Evolutionary conservation across 2,113 vertebrate genomes (phyloP).

Genomic region (Gnathonemus longibarbis): DNA sequence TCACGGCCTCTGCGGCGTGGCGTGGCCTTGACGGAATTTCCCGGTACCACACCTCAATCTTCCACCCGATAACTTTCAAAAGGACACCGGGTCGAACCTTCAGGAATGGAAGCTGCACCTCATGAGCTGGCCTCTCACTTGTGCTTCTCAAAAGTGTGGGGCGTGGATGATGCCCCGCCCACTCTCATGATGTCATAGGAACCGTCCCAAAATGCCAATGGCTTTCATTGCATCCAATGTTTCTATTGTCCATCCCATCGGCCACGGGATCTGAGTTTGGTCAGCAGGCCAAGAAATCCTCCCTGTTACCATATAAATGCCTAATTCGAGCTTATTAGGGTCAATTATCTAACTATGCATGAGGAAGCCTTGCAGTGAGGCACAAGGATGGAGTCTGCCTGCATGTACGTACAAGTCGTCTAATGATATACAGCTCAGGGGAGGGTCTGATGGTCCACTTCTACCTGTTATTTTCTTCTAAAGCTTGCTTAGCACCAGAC

Average conservation of each 20-base stretch:
- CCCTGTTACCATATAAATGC: background rate
- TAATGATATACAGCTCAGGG: constrained; percentile 39
- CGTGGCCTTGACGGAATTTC: background rate
- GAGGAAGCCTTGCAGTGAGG: background rate
- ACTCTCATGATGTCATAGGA: background rate
- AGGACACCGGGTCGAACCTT: background rate
- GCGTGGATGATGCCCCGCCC: background rate
- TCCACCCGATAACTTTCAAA: background rate
- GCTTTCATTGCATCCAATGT: background rate
- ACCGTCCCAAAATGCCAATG: background rate
- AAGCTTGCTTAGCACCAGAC: background rate
- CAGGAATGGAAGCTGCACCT: background rate
- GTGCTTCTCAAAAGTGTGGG: background rate
- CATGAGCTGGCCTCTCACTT: background rate
- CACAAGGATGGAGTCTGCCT: background rate
- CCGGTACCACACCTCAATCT: background rate
- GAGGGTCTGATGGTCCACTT: background rate
- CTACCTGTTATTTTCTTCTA: background rate
- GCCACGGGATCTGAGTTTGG: background rate
- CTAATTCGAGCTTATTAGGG: constrained; percentile 1
- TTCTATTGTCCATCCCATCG: background rate
- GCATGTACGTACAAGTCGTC: constrained; percentile 42
- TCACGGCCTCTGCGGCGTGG: background rate
- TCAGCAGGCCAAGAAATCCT: too few relatives aligned
- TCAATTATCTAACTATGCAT: constrained; percentile 12